Base-by-base conservation (phyloP, 2,113 vertebrate genomes). In the Opisthocomus hoazin region DNA sequence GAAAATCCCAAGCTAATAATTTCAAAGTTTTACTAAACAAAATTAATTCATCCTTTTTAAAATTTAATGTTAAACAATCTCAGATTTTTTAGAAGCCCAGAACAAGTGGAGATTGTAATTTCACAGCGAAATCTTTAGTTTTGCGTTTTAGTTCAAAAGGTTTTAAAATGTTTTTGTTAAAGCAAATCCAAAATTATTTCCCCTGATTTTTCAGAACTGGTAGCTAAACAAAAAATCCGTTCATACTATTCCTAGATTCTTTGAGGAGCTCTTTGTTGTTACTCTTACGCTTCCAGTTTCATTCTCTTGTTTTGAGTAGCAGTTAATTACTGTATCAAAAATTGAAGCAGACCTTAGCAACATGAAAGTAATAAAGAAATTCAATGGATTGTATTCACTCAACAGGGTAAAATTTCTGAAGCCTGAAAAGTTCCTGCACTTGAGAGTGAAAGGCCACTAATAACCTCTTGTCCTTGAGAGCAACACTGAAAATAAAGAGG, bases 261-360 rank as follows among this genome's bases (percentile, higher is more conserved):
- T 29, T 60, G 69, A 89, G 83, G 77, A 93, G 21, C 63, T 73
- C 65, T 82, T 84, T 90, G 41, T 54, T 94, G 80, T 76, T 75
- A 32, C 48, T 48, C 30, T 63, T 41, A 34, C 7, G 2, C 23
- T 94, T 65, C 85, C 88, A 56, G 54, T 78, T 89, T 91, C 56
- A 32, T 89, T 94, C 87, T 91, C 26, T 74, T 41, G 63, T 24
- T 85, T 45, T 90, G 81, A 84, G 92, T 68, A 94, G 65, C 77
- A 68, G 90, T 89, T 91, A 93, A 87, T 97, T 96, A 90, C 93
- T 93, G 87, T 43, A 73, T 82, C 57, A 74, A 85, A 96, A 95
- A 87, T 71, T 1, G 29, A 89, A 95, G 48, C 12, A 76, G 69
- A 94, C 48, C 73, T 84, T 84, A 89, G 61, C 69, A 87, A 93